These are phyloP conservation scores for Apis florea DNA, from an alignment of 1,140 invertebrate species.

Conservation along the genomic window DNA sequence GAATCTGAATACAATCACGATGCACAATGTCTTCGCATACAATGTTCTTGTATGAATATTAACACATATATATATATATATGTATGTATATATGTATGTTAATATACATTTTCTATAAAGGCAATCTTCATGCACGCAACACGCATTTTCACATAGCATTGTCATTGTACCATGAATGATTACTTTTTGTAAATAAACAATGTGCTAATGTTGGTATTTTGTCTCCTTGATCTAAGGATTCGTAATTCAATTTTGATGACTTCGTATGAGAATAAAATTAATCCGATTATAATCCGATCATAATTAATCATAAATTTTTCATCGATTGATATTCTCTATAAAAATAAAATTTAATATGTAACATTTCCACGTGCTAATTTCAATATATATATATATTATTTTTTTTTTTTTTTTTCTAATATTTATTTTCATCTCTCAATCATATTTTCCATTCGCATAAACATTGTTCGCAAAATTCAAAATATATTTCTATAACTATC, in stretches of 20 bases:
- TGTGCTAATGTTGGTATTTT: conserved; percentile 44
- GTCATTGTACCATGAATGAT: conserved; percentile 56
- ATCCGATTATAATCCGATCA: background rate
- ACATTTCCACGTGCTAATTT: background rate
- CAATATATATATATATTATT: background rate
- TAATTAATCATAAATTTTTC: background rate
- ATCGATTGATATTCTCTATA: background rate
- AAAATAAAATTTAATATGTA: background rate
- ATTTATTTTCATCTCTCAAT: background rate
- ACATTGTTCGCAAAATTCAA: background rate
- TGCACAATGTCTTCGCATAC: conserved; percentile 24
- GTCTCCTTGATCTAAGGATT: conserved; percentile 37
- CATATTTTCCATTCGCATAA: background rate
- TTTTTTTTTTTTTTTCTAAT: background rate
- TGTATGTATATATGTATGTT: too few relatives aligned
- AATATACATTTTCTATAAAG: conserved; percentile 57
- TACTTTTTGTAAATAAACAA: conserved; percentile 65
- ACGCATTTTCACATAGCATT: conserved; percentile 57
- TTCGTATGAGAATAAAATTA: background rate
- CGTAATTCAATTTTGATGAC: background rate
- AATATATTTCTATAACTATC: background rate
- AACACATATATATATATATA: background rate
- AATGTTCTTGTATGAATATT: conserved; percentile 35
- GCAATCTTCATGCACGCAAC: conserved; percentile 54
- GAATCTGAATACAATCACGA: background rate